Evolutionary conservation across 2,888 invertebrate genomes (phyloP).

Genomic region (Raillietiella orientalis): DNA sequence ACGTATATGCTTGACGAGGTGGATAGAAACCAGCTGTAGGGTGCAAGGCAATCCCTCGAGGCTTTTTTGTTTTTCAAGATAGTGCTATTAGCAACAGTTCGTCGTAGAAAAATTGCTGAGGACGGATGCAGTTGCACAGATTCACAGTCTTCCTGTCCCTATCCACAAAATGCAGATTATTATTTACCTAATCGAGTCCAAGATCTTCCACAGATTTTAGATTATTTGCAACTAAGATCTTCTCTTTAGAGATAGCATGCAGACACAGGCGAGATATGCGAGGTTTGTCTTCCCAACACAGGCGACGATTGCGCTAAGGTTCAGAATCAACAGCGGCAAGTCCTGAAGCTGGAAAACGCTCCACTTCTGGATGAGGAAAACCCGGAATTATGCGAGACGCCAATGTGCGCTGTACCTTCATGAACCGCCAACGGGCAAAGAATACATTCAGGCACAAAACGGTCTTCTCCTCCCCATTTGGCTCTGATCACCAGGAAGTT

Average conservation of each 20-base stretch:
- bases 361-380: too few relatives aligned
- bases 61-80: conserved; percentile 32
- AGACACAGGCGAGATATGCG: conserved; percentile 19
- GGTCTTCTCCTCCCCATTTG: conserved; percentile 27
- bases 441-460: conserved; percentile 29
- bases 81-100: conserved; percentile 31
- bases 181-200: conserved; percentile 61
- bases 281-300: conserved; percentile 63
- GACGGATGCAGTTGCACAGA: conserved; percentile 31
- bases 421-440: conserved; percentile 18
- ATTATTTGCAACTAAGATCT: conserved; percentile 35
- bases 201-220: conserved; percentile 54
- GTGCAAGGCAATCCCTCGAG: conserved; percentile 49
- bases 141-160: conserved; percentile 38
- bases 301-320: conserved; percentile 48
- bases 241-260: conserved; percentile 26
- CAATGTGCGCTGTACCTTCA: conserved; percentile 36
- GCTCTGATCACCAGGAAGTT: conserved; percentile 48
- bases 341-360: conserved; percentile 25
- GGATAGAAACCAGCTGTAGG: conserved; percentile 29
- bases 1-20: too few relatives aligned
- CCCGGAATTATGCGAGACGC: too few relatives aligned
- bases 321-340: conserved; percentile 50
- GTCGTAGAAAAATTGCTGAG: conserved; percentile 32
- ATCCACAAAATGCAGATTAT: conserved; percentile 58